Evolutionary conservation across 2,797 vertebrate genomes (phyloP).

Genomic region (Streptopelia turtur): DNA sequence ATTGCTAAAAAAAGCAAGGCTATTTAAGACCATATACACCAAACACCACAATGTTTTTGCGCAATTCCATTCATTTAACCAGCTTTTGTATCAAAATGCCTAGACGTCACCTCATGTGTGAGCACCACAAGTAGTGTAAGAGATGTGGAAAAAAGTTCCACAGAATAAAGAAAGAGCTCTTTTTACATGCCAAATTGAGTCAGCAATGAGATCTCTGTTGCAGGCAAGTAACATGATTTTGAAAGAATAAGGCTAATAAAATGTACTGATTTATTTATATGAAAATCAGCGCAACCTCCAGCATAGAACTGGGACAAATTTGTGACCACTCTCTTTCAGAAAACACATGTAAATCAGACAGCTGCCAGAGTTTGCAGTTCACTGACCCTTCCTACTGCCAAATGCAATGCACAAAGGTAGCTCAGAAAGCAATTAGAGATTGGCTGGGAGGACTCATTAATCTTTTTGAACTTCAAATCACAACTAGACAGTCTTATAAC

Average conservation of each 20-base stretch:
- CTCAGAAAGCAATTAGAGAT: constrained; percentile 50
- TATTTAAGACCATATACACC: not conserved
- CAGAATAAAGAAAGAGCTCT: constrained; percentile 17
- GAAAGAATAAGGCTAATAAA: constrained; percentile 38
- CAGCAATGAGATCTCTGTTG: constrained; percentile 44
- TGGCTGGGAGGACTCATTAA: constrained; percentile 11
- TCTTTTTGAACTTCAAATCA: constrained; percentile 19
- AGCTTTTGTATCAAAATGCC: not conserved
- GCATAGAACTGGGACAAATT: not conserved
- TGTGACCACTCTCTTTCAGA: not conserved
- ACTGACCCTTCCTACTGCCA: constrained; percentile 29
- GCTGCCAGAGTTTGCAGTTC: constrained; percentile 26
- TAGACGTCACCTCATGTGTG: not conserved
- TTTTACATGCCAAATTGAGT: not conserved
- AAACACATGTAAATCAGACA: constrained; percentile 32
- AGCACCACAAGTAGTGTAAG: constrained; percentile 3
- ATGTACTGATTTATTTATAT: constrained; percentile 35
- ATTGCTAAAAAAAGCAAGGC: not conserved
- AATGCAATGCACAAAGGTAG: constrained; percentile 36
- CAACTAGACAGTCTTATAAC: not conserved
- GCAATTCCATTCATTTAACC: not conserved
- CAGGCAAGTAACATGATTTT: not conserved
- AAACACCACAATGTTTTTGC: not conserved
- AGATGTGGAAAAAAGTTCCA: constrained; percentile 20
- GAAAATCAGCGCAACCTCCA: constrained; percentile 27